Evolutionary conservation across 2,113 vertebrate genomes (phyloP).

Genomic region (Ornithorhynchus anatinus): DNA sequence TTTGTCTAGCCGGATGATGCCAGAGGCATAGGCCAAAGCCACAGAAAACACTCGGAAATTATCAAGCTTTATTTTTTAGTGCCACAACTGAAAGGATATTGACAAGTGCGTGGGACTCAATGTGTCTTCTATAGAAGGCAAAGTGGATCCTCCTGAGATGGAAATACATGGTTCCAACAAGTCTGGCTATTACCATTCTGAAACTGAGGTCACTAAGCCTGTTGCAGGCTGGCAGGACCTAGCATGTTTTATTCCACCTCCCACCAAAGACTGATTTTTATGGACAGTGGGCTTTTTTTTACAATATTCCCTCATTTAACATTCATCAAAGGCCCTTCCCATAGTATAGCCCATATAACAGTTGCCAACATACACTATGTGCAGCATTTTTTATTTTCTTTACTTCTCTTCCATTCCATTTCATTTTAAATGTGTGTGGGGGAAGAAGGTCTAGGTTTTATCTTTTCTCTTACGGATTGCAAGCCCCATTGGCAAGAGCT

Average conservation of each 20-base stretch:
- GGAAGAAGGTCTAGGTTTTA: conserved; percentile 59
- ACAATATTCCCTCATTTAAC: conserved; percentile 64
- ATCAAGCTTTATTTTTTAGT: conserved; percentile 8
- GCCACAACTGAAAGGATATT: background rate
- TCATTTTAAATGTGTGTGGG: conserved; percentile 58
- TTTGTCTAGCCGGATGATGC: too few relatives aligned
- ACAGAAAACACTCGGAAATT: background rate
- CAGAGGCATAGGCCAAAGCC: background rate
- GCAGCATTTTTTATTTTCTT: conserved; percentile 56
- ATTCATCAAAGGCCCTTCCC: conserved; percentile 62
- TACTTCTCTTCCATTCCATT: conserved; percentile 64
- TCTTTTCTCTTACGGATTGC: conserved; percentile 55
- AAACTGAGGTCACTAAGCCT: conserved; percentile 49
- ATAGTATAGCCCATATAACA: conserved; percentile 62
- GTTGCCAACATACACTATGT: conserved; percentile 64
- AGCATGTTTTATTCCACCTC: conserved; percentile 57
- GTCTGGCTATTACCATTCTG: conserved; percentile 43
- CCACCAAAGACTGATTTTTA: conserved; percentile 63
- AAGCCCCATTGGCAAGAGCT: conserved; percentile 47
- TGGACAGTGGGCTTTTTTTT: conserved; percentile 63
- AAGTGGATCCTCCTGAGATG: conserved; percentile 24
- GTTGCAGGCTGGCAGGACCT: conserved; percentile 30
- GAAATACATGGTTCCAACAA: conserved; percentile 12
- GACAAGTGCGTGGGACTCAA: background rate
- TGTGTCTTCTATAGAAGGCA: conserved; percentile 18